phyloP scores from a whole-genome alignment of 2,888 invertebrate species.

The Orthosia gothica region DNA sequence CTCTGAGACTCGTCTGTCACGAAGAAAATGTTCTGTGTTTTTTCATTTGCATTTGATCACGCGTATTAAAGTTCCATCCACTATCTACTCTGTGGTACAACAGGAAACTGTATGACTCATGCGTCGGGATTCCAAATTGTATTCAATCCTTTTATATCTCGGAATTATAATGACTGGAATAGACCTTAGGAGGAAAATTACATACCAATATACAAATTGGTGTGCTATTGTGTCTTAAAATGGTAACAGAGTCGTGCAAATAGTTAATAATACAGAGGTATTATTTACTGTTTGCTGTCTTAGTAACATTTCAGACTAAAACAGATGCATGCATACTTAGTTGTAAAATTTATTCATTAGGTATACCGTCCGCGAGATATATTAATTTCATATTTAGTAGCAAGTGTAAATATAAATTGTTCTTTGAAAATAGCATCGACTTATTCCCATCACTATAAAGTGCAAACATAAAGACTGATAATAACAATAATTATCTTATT shows the following conservation, averaged over 20 bases:
- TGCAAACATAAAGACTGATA: background rate
- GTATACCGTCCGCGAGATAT: background rate
- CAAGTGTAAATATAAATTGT: conserved; percentile 8
- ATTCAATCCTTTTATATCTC: conserved; percentile 54
- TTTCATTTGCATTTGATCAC: too few species aligned
- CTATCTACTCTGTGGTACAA: conserved; percentile 9
- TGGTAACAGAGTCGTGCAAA: conserved; percentile 5
- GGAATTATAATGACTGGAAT: conserved; percentile 43
- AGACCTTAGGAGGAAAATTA: conserved; percentile 26
- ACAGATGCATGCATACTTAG: background rate
- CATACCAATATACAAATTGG: conserved; percentile 13
- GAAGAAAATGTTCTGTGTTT: too few species aligned
- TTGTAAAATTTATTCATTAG: background rate
- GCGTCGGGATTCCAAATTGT: conserved; percentile 57
- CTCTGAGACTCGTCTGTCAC: too few species aligned
- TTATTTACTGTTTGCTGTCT: background rate
- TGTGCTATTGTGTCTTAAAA: conserved; percentile 22
- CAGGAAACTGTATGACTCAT: conserved; percentile 61
- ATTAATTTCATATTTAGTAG: background rate
- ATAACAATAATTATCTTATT: conserved; percentile 19
- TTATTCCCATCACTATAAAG: conserved; percentile 2
- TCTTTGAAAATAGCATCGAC: conserved; percentile 6
- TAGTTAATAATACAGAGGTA: background rate
- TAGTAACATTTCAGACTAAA: background rate
- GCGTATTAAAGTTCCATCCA: too few species aligned